Percentiles rank a stretch among this genome's conserved stretches.
These are phyloP conservation scores for Cuculus canorus DNA, from an alignment of 2,797 vertebrate genomes.

Conservation along the genomic window DNA sequence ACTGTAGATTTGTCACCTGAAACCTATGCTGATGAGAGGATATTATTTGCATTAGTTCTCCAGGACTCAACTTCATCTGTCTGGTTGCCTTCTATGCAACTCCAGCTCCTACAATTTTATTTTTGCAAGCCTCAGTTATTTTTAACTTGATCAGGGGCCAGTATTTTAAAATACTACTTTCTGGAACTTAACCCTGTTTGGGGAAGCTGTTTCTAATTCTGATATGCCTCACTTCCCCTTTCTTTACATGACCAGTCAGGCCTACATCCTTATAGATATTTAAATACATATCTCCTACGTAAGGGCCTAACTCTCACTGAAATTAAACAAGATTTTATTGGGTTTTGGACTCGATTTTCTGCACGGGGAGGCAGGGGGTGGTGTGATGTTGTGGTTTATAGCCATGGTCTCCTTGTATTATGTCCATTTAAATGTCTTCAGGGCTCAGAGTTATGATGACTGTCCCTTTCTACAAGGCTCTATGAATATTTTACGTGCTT, in stretches of 20 bases:
- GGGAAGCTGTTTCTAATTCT: background rate
- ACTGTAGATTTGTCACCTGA: background rate
- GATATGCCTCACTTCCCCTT: background rate
- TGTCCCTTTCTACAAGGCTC: background rate
- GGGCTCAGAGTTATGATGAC: background rate
- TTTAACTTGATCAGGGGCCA: background rate
- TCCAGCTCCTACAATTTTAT: background rate
- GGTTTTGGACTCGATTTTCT: background rate
- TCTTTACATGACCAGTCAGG: background rate
- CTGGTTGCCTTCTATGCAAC: background rate
- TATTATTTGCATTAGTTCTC: background rate
- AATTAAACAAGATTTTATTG: background rate
- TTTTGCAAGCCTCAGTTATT: background rate
- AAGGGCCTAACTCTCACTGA: background rate
- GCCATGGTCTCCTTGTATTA: background rate
- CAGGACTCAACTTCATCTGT: background rate
- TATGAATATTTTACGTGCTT: background rate
- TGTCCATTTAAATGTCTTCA: background rate
- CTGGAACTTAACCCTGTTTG: background rate
- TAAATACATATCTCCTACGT: background rate
- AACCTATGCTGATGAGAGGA: background rate
- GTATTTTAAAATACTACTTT: background rate
- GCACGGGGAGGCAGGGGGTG: too few species aligned
- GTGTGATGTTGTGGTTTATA: background rate
- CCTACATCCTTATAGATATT: background rate